Evolutionary conservation across 1,140 invertebrate species (phyloP).

Genomic region (Drosophila obscura): DNA sequence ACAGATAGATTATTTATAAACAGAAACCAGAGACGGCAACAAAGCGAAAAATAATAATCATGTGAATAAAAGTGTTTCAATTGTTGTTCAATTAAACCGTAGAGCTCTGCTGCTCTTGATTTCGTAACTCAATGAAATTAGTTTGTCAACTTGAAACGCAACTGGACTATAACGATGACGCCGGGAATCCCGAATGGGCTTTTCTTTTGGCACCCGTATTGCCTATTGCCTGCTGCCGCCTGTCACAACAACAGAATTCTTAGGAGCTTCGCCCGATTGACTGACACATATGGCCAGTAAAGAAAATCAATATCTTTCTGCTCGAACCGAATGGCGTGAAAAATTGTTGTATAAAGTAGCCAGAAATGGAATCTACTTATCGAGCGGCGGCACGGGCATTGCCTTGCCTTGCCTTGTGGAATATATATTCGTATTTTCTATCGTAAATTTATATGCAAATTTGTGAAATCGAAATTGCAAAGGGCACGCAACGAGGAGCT

Average conservation of each 20-base stretch:
- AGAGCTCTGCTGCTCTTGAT: slow-evolving; percentile 20
- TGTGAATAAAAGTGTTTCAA: slow-evolving; percentile 42
- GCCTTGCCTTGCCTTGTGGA: background rate
- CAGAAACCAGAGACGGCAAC: slow-evolving; percentile 22
- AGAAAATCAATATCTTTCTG: slow-evolving; percentile 35
- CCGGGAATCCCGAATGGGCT: slow-evolving; percentile 67
- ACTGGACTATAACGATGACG: slow-evolving; percentile 57
- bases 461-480: too few species aligned
- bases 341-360: background rate
- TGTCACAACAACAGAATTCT: background rate
- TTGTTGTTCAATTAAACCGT: slow-evolving; percentile 46
- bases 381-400: background rate
- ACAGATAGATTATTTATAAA: slow-evolving; percentile 10
- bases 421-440: slow-evolving; percentile 14
- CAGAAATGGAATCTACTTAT: background rate
- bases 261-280: slow-evolving; percentile 18
- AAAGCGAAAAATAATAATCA: slow-evolving; percentile 28
- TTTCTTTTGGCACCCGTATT: slow-evolving; percentile 55
- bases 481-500: too few species aligned
- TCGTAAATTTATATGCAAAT: too few species aligned
- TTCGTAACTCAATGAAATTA: slow-evolving; percentile 32
- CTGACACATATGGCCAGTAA: slow-evolving; percentile 21
- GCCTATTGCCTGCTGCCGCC: slow-evolving; percentile 56
- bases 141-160: slow-evolving; percentile 45
- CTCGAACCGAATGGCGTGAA: slow-evolving; percentile 8